Conservation (phyloP, 2,113 vertebrate species). For the Corythaixoides concolor region DNA sequence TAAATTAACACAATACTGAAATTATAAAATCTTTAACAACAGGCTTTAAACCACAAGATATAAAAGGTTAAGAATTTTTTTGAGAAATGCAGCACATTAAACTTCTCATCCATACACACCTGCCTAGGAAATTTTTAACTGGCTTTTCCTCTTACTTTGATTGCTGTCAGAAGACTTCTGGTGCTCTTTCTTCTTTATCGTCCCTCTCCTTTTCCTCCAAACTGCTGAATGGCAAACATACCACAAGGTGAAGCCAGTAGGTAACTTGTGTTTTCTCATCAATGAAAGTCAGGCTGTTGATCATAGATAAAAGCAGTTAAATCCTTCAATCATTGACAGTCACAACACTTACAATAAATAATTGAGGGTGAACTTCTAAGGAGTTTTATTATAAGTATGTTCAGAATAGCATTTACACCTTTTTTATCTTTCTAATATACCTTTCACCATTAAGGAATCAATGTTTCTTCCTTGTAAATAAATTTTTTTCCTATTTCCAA, state of each 20-base stretch:
- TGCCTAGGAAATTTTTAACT: not conserved
- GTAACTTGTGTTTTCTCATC: not conserved
- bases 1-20: not conserved
- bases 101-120: not conserved
- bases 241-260: not conserved
- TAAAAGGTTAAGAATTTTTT: not conserved
- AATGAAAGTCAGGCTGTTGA: not conserved
- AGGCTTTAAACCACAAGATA: not conserved
- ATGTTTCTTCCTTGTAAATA: not conserved
- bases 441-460: not conserved
- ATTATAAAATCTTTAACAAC: not conserved
- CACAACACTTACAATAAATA: not conserved
- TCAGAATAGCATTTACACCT: not conserved
- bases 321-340: not conserved
- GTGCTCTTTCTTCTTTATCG: not conserved
- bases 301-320: not conserved
- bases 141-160: not conserved
- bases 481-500: not conserved
- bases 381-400: not conserved
- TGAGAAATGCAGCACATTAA: not conserved
- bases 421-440: not conserved
- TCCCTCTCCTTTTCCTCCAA: not conserved
- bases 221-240: not conserved
- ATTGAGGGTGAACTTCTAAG: not conserved
- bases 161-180: not conserved